Evolutionary conservation across 2,113 vertebrate species (phyloP).

Genomic region (Aldabrachelys gigantea): DNA sequence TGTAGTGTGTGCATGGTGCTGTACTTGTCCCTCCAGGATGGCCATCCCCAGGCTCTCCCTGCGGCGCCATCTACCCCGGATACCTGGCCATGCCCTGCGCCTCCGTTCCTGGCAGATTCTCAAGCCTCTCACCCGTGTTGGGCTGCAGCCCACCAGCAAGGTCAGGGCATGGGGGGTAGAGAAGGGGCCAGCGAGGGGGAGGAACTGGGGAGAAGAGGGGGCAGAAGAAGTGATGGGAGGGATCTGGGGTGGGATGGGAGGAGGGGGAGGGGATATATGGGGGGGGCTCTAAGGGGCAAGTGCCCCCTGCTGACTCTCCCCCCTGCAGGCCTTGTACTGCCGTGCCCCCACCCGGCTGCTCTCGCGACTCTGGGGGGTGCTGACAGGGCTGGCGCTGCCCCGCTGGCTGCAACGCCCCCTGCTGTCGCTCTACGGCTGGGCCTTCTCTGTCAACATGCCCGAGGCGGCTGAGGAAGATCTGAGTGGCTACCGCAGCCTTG

Average conservation of each 20-base stretch:
- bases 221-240: too few relatives aligned
- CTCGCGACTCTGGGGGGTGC: background rate
- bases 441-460: background rate
- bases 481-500: background rate
- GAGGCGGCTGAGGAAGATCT: background rate
- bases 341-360: background rate
- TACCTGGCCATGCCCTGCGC: background rate
- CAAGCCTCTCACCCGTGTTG: background rate
- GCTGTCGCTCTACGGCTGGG: background rate
- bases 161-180: background rate
- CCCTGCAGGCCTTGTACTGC: background rate
- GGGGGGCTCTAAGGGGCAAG: background rate
- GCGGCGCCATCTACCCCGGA: background rate
- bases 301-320: background rate
- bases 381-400: background rate
- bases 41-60: background rate
- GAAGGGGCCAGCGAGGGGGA: background rate
- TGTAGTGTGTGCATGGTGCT: background rate
- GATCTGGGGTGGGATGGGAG: background rate
- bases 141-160: background rate
- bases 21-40: background rate
- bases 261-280: background rate
- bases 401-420: background rate
- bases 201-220: background rate
- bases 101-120: background rate